A percentile compares a stretch with the other conserved stretches of the same genome.
phyloP scores from a whole-genome alignment of 2,888 invertebrate species.

The Sabellastarte sp. region DNA sequence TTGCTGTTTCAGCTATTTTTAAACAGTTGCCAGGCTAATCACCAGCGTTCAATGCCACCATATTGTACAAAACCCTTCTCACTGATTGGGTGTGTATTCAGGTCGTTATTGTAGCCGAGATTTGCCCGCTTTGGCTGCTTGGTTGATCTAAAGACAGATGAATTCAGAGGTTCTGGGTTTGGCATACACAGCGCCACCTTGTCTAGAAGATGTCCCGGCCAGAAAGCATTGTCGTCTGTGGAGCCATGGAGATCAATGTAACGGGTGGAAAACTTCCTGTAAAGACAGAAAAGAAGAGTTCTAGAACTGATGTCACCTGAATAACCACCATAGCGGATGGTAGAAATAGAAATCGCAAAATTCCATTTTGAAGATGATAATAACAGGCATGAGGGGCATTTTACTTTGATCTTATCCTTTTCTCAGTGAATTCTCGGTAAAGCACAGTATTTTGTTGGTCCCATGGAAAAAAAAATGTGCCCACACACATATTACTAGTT shows the following conservation, averaged over 20 bases:
- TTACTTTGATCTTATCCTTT: no score
- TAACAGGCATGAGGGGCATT: no score
- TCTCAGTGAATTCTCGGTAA: no score
- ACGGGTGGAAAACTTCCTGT: slow-evolving; percentile 35
- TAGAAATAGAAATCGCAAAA: no score
- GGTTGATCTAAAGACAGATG: background rate
- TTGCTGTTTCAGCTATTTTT: no score
- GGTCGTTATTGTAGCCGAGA: slow-evolving; percentile 35
- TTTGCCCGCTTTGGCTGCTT: slow-evolving; percentile 29
- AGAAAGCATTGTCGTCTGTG: slow-evolving; percentile 41
- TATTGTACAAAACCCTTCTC: slow-evolving; percentile 36
- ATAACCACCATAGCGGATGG: no score
- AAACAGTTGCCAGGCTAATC: background rate
- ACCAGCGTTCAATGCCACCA: slow-evolving; percentile 35
- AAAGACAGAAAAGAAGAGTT: no score
- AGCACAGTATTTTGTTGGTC: no score
- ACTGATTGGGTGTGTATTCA: slow-evolving; percentile 37
- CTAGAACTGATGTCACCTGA: no score
- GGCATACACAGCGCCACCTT: slow-evolving; percentile 50
- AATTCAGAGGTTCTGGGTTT: slow-evolving; percentile 14
- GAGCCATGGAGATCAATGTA: slow-evolving; percentile 37
- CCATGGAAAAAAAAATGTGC: no score
- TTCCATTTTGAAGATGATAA: no score
- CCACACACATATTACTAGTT: no score
- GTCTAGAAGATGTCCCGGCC: slow-evolving; percentile 54